Evolutionary conservation across 2,888 invertebrate genomes (phyloP).

Genomic region (Hymenopus coronatus): DNA sequence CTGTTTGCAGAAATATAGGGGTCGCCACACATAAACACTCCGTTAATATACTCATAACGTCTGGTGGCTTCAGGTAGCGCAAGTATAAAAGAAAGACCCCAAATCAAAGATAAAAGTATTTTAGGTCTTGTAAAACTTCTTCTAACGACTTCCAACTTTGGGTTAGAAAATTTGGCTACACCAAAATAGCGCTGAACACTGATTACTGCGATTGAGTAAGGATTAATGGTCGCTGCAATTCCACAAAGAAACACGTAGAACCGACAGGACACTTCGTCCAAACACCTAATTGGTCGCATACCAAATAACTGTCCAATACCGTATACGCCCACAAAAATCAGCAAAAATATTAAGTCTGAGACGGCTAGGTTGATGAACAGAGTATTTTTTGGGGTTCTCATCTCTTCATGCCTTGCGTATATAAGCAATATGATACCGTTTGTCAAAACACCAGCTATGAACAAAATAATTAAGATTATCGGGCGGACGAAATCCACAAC

Average conservation of each 20-base stretch:
- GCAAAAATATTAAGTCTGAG: neutral
- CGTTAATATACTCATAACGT: neutral
- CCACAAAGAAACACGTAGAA: neutral
- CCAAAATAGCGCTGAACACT: neutral
- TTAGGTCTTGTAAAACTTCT: neutral
- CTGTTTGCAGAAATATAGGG: neutral
- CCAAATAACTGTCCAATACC: neutral
- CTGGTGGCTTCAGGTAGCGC: neutral
- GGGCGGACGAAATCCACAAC: no score
- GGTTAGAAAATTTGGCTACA: neutral
- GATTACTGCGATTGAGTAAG: neutral
- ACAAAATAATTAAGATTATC: neutral
- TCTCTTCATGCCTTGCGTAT: neutral
- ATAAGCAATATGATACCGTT: neutral
- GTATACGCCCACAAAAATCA: neutral
- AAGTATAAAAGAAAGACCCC: neutral
- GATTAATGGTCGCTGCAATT: neutral
- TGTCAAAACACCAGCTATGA: neutral
- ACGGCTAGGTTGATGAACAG: neutral
- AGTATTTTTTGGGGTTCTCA: neutral
- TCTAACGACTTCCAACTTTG: neutral
- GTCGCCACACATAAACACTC: neutral
- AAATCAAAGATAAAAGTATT: neutral
- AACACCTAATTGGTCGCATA: neutral
- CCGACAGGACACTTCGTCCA: neutral